Evolutionary conservation across 2,797 vertebrate species (phyloP).

Genomic region (Selene dorsalis): DNA sequence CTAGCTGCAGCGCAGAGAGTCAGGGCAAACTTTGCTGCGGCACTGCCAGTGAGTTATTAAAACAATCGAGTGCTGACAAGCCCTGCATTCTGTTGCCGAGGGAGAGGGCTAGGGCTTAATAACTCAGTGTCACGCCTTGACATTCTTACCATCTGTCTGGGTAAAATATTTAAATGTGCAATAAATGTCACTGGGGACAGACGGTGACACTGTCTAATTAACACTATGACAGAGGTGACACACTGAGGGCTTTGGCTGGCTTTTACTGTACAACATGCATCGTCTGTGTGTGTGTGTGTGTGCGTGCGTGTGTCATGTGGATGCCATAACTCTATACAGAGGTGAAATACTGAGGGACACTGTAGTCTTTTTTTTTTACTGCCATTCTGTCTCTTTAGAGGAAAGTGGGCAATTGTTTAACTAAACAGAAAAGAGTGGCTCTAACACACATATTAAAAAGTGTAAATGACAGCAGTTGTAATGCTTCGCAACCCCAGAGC

Average conservation of each 20-base stretch:
- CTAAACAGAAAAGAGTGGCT: constrained; percentile 57
- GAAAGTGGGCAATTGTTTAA: constrained; percentile 69
- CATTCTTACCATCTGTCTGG: constrained; percentile 89
- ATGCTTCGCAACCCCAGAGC: constrained; percentile 72
- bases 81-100: constrained; percentile 78
- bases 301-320: constrained; percentile 23
- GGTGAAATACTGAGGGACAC: constrained; percentile 64
- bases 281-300: constrained; percentile 39
- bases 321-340: constrained; percentile 31
- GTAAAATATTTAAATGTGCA: constrained; percentile 90
- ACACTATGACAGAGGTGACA: constrained; percentile 86
- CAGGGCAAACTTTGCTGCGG: constrained; percentile 72
- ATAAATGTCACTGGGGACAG: constrained; percentile 87
- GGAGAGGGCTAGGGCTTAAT: constrained; percentile 85
- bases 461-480: constrained; percentile 81
- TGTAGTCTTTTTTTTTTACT: constrained; percentile 37
- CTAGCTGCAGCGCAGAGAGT: constrained; percentile 63
- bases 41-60: constrained; percentile 81
- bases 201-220: constrained; percentile 88
- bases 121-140: constrained; percentile 89
- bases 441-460: constrained; percentile 66
- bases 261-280: constrained; percentile 74
- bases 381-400: constrained; percentile 60
- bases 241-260: constrained; percentile 77
- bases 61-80: constrained; percentile 85